Evolutionary conservation across 2,113 vertebrate genomes (phyloP).

Genomic region (Notiomystis cincta): DNA sequence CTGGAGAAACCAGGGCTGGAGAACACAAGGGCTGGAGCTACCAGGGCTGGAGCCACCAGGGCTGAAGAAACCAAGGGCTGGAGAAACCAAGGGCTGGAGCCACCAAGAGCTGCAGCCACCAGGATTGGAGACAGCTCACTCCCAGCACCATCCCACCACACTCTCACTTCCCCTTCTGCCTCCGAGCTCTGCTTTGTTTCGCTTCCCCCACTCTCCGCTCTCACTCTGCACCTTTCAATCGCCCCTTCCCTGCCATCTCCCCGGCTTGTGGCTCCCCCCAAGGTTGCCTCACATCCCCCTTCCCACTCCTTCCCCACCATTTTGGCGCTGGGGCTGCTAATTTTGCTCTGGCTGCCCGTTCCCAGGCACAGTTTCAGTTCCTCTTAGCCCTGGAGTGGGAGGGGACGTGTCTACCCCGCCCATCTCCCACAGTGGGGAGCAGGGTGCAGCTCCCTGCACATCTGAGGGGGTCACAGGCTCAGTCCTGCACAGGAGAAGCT

Average conservation of each 20-base stretch:
- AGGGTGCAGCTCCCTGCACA: not conserved
- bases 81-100: not conserved
- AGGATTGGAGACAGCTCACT: not conserved
- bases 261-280: not conserved
- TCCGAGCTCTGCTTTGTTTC: not conserved
- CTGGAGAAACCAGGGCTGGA: too few species aligned
- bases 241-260: not conserved
- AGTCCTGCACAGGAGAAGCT: not conserved
- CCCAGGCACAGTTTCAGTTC: not conserved
- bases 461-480: not conserved
- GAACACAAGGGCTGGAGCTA: not conserved
- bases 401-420: not conserved
- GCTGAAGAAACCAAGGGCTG: not conserved
- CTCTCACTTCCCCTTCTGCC: constrained; percentile 51
- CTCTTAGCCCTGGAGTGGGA: not conserved
- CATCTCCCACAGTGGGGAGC: accelerated
- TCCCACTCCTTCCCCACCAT: not conserved
- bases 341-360: not conserved
- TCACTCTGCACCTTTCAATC: not conserved
- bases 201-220: not conserved
- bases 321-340: not conserved
- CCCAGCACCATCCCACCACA: not conserved
- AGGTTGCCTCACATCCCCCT: not conserved
- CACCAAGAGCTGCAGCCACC: not conserved
- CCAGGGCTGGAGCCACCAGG: not conserved